Conservation (phyloP, 2,888 invertebrate species). For the Ophion ellenae region DNA sequence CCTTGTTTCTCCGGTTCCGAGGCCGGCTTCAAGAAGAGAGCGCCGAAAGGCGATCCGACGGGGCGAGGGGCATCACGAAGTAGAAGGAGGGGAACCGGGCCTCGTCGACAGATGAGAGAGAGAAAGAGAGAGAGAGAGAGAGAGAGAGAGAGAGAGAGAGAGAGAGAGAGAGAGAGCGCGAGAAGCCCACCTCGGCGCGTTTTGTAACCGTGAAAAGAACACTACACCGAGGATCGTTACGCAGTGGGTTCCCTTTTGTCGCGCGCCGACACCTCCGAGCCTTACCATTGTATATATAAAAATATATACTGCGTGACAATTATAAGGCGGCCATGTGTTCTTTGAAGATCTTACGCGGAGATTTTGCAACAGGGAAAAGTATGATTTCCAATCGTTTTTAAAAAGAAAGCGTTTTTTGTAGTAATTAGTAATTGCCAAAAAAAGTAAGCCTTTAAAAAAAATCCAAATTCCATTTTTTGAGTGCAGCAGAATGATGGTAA, state of each 20-base stretch:
- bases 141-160: slow-evolving; percentile 40
- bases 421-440: not conserved
- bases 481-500: no score
- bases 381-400: not conserved
- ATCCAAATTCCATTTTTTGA: no score
- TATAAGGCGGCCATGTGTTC: not conserved
- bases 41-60: slow-evolving; percentile 51
- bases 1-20: slow-evolving; percentile 17
- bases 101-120: slow-evolving; percentile 49
- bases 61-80: slow-evolving; percentile 38
- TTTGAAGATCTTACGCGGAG: not conserved
- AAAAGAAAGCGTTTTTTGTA: not conserved
- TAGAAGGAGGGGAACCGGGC: slow-evolving; percentile 57
- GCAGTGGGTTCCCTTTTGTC: slow-evolving; percentile 82
- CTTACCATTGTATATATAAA: slow-evolving; percentile 11
- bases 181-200: slow-evolving; percentile 71
- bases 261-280: slow-evolving; percentile 79
- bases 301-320: slow-evolving; percentile 15
- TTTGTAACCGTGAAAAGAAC: slow-evolving; percentile 81
- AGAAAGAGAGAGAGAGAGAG: slow-evolving; percentile 52
- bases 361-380: not conserved
- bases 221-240: slow-evolving; percentile 81
- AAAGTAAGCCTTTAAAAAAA: no score
- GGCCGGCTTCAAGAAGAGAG: slow-evolving; percentile 29
- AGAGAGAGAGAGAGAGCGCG: slow-evolving; percentile 54